Evolutionary conservation across 2,113 vertebrate genomes (phyloP), one percentile per base, ranked within the genome.

Genomic region (Bufo bufo): DNA sequence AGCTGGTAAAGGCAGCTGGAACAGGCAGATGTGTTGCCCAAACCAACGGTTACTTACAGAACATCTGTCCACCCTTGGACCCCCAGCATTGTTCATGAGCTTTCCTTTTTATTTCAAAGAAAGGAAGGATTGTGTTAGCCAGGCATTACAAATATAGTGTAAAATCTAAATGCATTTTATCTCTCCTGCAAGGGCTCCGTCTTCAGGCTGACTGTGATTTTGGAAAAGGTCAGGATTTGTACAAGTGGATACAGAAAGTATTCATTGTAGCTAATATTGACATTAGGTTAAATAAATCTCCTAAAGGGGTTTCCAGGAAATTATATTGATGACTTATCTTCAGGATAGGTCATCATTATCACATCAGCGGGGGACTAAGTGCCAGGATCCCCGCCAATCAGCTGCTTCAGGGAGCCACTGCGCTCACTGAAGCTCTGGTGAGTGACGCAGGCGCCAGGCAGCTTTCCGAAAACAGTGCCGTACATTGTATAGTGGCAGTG

Each of bases 1-100:
- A 75, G 72, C 72, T 75, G 72, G 72, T 50, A 19, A 19, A 8
- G 72, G 72, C 72, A 75, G 72, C 72, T 75, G 72, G 45, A 75
- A 10, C 45, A 50, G 47, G 47, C 72, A 75, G 72, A 75, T 75
- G 72, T 75, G 72, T 50, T 8, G 47, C 72, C 72, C 45, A 75
- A 45, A 20, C 72, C 45, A 75, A 75, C 72, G 45, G 72, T 75
- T 47, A 75, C 16, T 5, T 4, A 50, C 45, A 75, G 17, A 75
- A 75, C 72, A 75, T 75, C 72, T 75, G 72, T 17, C 72, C 47
- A 33, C 3, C 72, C 72, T 50, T 9, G 47, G 72, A 75, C 72
- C 45, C 72, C 50, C 8, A 50, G 72, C 71, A 47, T 17, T 74
- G 71, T 47, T 47, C 71, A 19, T 74, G 71, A 74, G 16, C 72